phyloP scores from a whole-genome alignment of 1,140 invertebrate genomes.

The Drosophila carrolli region DNA sequence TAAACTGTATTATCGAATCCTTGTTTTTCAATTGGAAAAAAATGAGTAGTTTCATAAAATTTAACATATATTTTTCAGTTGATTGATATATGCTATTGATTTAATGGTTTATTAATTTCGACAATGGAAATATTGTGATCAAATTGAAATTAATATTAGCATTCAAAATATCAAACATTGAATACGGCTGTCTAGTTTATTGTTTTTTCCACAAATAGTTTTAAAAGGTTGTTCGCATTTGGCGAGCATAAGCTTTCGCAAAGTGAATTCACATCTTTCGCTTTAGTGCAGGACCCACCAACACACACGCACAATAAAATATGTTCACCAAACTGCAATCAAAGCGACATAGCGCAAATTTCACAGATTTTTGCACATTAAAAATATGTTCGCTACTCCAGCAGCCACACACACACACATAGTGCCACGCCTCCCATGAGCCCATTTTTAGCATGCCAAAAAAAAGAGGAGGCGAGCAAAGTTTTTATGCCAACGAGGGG shows the following conservation, averaged over 20 bases:
- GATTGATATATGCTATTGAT: no score
- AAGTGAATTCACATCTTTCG: conserved; percentile 26
- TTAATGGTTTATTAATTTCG: no score
- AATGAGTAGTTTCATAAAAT: no score
- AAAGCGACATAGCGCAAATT: conserved; percentile 71
- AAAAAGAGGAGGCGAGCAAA: conserved; percentile 46
- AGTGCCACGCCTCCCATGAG: conserved; percentile 35
- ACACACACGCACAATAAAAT: conserved; percentile 41
- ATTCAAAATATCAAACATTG: neutral
- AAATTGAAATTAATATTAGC: no score
- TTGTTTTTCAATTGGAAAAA: no score
- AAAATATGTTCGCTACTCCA: conserved; percentile 69
- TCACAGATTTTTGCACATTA: conserved; percentile 78
- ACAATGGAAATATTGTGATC: no score
- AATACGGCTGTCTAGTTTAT: neutral
- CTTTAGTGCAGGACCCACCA: conserved; percentile 13
- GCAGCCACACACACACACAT: conserved; percentile 12
- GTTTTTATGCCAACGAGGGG: conserved; percentile 54
- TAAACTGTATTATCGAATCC: no score
- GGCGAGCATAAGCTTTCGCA: conserved; percentile 12
- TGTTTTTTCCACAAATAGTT: conserved; percentile 12
- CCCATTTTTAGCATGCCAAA: conserved; percentile 58
- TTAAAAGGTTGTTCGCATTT: conserved; percentile 28
- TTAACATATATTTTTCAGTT: no score
- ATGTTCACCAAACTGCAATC: conserved; percentile 66